Percentiles rank a stretch among this genome's conserved stretches.
These are phyloP conservation scores for Sigmodon hispidus DNA, from an alignment of 2,113 vertebrate genomes.

Conservation along the genomic window DNA sequence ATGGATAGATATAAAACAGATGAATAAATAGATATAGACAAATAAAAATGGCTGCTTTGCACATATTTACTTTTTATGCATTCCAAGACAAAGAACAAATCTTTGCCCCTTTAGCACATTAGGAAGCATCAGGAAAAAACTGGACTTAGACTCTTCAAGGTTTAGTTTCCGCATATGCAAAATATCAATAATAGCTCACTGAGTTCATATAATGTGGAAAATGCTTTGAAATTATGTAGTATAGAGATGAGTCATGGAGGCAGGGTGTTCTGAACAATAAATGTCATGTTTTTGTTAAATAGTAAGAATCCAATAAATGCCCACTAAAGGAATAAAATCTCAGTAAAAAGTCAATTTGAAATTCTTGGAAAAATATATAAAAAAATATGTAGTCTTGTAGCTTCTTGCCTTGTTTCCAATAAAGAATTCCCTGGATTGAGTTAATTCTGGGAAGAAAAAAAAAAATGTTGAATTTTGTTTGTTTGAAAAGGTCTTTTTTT, in stretches of 20 bases:
- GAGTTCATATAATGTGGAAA: background rate
- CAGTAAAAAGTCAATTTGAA: background rate
- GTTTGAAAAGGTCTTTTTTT: background rate
- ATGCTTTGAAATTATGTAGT: slow-evolving; percentile 12
- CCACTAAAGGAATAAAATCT: slow-evolving; percentile 20
- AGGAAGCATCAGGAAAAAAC: slow-evolving; percentile 13
- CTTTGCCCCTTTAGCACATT: background rate
- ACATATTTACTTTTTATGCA: background rate
- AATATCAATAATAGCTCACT: slow-evolving; percentile 35
- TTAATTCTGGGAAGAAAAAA: slow-evolving; percentile 9
- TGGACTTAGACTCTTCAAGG: background rate
- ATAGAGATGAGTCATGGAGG: background rate
- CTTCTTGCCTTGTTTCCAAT: slow-evolving; percentile 30
- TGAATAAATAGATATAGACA: background rate
- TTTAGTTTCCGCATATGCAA: slow-evolving; percentile 32
- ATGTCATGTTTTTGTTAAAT: slow-evolving; percentile 7
- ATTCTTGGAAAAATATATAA: slow-evolving; percentile 24
- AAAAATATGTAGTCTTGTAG: background rate
- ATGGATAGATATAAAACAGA: background rate
- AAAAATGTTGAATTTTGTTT: background rate
- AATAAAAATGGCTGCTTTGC: background rate
- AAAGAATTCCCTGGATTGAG: slow-evolving; percentile 45
- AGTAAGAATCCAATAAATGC: background rate
- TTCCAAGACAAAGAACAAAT: slow-evolving; percentile 8
- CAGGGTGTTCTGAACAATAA: background rate